Base-by-base conservation (phyloP, 1,140 invertebrate genomes). In the Danaus melanippus region DNA sequence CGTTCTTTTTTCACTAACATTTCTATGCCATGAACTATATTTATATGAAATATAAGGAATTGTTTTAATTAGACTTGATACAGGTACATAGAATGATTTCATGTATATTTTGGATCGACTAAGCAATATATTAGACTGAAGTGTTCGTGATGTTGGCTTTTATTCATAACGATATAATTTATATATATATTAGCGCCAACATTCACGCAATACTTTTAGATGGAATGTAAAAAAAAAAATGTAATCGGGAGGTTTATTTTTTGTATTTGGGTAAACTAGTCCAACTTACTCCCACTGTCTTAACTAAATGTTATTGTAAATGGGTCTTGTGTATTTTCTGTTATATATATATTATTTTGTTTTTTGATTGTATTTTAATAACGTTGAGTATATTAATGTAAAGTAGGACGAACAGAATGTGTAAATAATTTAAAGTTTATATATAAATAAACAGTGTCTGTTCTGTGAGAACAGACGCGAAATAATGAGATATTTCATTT, bases 351-450 rank as follows among this genome's bases (percentile, higher is more conserved):
- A 67, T 32, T 62, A 71, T 82, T 84, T 83, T 78, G 71, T 78
- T 82, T 32, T 32, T 83, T 79, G 73, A 82, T 78, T 83, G 79
- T 84, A 84, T 83, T 86, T 86, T 84, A 84, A 84, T 76, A 76
- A 77, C 78, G 81, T 86, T 84, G 78, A 83, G 65, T 69, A 76
- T 83, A 78, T 77, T 76, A 82, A 79, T 85, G 82, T 83, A 85
- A 84, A 86, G 81, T 86, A 86, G 84, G 71, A 60, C 54, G 76
- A 84, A 81, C 76, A 76, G 78, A 84, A 86, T 81, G 72, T 86
- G 84, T 86, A 86, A 81, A 86, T 86, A 86, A 86, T 80, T 84
- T 83, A 84, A 86, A 86, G 82, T 86, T 86, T 86, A 86, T 86
- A 32, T 32, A 86, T 84, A 86, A 84, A 84, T 84, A 86, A 86